These are phyloP conservation scores for Eretmocerus hayati DNA, from an alignment of 2,888 invertebrate genomes.

Conservation along the genomic window DNA sequence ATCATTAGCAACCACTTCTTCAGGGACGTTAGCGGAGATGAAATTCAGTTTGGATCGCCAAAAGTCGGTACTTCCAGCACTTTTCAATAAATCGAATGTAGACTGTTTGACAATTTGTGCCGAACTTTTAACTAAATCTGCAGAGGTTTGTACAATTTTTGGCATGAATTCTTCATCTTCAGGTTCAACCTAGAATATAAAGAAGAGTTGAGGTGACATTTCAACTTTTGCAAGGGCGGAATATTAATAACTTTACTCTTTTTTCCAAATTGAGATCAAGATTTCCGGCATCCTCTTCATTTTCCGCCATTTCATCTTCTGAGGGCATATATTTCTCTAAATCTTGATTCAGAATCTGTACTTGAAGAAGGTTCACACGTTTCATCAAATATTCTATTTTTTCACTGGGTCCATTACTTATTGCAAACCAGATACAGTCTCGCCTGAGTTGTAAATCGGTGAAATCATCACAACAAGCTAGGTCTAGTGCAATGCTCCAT, in stretches of 20 bases:
- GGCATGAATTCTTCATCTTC: slow-evolving; percentile 35
- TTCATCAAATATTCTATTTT: slow-evolving; percentile 36
- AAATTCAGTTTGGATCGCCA: slow-evolving; percentile 44
- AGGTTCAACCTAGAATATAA: slow-evolving; percentile 5
- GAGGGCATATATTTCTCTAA: slow-evolving; percentile 35
- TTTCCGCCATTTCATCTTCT: slow-evolving; percentile 30
- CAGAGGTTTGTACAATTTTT: slow-evolving; percentile 40
- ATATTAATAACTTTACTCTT: slow-evolving; percentile 26
- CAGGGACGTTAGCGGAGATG: slow-evolving; percentile 24
- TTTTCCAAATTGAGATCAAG: slow-evolving; percentile 40
- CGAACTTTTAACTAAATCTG: slow-evolving; percentile 49
- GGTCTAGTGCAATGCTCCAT: slow-evolving; percentile 51
- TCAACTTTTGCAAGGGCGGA: slow-evolving; percentile 5
- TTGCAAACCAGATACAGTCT: slow-evolving; percentile 38
- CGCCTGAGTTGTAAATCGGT: slow-evolving; percentile 39
- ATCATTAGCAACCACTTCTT: slow-evolving; percentile 24
- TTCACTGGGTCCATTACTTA: slow-evolving; percentile 40
- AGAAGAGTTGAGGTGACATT: slow-evolving; percentile 8
- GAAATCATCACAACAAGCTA: slow-evolving; percentile 50
- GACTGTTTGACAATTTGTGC: slow-evolving; percentile 43
- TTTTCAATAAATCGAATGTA: slow-evolving; percentile 43
- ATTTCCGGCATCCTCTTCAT: slow-evolving; percentile 50
- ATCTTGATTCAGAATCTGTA: slow-evolving; percentile 38
- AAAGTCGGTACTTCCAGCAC: slow-evolving; percentile 41
- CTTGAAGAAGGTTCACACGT: slow-evolving; percentile 38